These are phyloP conservation scores for Epirrhoe tristata DNA, from an alignment of 2,888 invertebrate genomes.

Conservation along the genomic window DNA sequence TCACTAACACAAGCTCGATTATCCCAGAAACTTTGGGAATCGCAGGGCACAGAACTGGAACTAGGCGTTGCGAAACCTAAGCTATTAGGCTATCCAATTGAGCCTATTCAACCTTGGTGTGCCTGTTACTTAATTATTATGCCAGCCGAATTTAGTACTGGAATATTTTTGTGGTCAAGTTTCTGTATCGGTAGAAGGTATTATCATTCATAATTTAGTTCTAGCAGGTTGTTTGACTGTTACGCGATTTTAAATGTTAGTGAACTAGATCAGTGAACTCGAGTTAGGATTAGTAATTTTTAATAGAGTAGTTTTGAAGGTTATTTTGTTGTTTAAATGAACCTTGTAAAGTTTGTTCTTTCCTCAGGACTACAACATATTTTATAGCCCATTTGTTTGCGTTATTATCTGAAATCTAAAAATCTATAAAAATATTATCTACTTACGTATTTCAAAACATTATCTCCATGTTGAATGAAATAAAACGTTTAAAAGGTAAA, in stretches of 20 bases:
- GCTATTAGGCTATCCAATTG: slow-evolving; percentile 75
- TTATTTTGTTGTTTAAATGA: not conserved
- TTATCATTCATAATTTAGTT: slow-evolving; percentile 40
- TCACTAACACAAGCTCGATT: too few relatives aligned
- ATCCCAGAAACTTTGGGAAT: slow-evolving; percentile 15
- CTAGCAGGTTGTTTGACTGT: not conserved
- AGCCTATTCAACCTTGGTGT: slow-evolving; percentile 74
- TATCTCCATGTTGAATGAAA: not conserved
- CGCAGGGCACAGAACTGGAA: slow-evolving; percentile 58
- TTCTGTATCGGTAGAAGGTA: slow-evolving; percentile 37
- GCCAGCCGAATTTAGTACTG: slow-evolving; percentile 77
- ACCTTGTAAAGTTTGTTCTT: too few relatives aligned
- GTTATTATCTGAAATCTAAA: too few relatives aligned
- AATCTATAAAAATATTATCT: too few relatives aligned
- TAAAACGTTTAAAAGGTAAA: slow-evolving; percentile 6
- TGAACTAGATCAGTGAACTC: not conserved
- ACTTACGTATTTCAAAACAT: too few relatives aligned
- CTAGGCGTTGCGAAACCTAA: slow-evolving; percentile 66
- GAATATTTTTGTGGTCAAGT: slow-evolving; percentile 64
- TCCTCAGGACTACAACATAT: too few relatives aligned
- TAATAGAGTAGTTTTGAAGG: not conserved
- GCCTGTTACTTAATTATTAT: slow-evolving; percentile 85
- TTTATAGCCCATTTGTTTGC: too few relatives aligned
- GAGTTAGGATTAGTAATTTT: not conserved
- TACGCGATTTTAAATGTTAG: not conserved